Percentiles rank a stretch among this genome's conserved stretches.
Conservation (phyloP, 1,140 invertebrate genomes). For the Reticulitermes speratus region DNA sequence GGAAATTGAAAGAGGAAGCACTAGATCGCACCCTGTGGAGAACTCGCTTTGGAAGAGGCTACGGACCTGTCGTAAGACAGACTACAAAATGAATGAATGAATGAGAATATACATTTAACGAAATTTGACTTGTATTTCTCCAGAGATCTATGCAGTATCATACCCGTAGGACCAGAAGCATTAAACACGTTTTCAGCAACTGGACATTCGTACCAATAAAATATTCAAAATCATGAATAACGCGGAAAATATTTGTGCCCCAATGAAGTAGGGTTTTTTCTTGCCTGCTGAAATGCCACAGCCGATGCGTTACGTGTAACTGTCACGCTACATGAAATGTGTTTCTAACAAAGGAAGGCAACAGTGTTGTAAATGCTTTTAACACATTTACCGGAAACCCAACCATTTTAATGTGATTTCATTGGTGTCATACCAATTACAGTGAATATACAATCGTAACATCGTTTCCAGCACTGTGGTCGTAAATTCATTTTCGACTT, state of each 20-base stretch:
- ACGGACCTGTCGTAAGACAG: no score
- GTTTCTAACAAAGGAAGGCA: neutral
- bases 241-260: neutral
- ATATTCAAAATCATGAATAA: neutral
- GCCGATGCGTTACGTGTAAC: neutral
- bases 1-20: no score
- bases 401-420: neutral
- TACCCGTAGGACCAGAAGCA: no score
- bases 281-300: neutral
- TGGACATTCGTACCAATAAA: no score
- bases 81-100: no score
- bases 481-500: neutral
- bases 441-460: constrained; percentile 1
- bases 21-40: no score
- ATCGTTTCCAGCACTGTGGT: neutral
- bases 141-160: no score
- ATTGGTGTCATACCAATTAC: neutral
- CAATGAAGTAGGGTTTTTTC: neutral
- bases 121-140: no score
- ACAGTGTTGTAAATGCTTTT: neutral
- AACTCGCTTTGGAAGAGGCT: no score
- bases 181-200: no score
- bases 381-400: neutral
- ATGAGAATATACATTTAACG: no score
- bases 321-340: neutral